Percentiles rank a stretch among this genome's conserved stretches.
phyloP scores from a whole-genome alignment of 2,888 invertebrate species.

The Euplagia quadripunctaria region DNA sequence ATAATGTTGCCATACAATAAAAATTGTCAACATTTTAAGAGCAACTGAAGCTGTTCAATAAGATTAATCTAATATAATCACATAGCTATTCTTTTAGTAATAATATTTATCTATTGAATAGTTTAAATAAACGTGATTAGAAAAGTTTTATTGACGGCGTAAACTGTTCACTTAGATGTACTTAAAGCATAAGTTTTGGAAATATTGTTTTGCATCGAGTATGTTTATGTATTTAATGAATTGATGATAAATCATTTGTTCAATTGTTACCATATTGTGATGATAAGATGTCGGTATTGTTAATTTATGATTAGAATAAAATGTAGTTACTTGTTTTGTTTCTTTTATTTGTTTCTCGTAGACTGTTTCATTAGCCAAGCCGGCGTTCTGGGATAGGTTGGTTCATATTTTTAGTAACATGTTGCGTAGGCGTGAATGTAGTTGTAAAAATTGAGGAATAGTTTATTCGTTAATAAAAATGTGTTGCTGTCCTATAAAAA shows the following conservation, averaged over 20 bases:
- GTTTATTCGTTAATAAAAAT: background rate
- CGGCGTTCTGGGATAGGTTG: too few relatives aligned
- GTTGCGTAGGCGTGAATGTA: background rate
- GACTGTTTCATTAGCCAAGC: background rate
- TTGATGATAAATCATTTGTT: slow-evolving; percentile 23
- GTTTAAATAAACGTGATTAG: background rate
- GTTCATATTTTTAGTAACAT: background rate
- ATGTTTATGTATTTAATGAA: slow-evolving; percentile 2
- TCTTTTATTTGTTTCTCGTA: slow-evolving; percentile 17
- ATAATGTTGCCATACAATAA: slow-evolving; percentile 11
- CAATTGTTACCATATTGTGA: slow-evolving; percentile 26
- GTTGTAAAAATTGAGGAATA: background rate
- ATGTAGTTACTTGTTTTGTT: slow-evolving; percentile 39
- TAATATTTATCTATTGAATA: background rate
- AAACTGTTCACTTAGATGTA: background rate
- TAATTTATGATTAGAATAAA: slow-evolving; percentile 60
- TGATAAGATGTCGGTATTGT: slow-evolving; percentile 33
- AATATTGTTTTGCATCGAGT: background rate
- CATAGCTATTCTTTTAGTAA: background rate
- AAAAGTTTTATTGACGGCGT: background rate
- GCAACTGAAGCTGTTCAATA: background rate
- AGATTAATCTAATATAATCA: background rate
- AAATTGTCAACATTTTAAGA: background rate
- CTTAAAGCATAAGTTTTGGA: slow-evolving; percentile 4
- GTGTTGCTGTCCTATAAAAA: too few relatives aligned